Conservation (phyloP, 2,888 invertebrate species). For the Napeogenes inachia region DNA sequence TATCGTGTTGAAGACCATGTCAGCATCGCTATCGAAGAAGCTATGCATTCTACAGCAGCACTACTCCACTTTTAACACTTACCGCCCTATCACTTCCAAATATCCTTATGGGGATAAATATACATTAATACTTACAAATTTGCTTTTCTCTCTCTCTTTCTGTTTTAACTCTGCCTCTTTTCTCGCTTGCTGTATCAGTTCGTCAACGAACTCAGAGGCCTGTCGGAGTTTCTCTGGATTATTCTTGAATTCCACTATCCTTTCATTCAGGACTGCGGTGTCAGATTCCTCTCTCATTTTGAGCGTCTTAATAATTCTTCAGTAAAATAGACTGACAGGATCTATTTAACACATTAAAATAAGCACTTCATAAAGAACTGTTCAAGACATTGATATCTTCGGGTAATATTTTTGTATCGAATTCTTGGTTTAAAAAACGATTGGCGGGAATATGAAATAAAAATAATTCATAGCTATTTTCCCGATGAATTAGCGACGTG, state of each 20-base stretch:
- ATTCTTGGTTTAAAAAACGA: conserved; percentile 6
- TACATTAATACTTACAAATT: conserved; percentile 76
- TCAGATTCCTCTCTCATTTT: conserved; percentile 68
- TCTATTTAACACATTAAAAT: conserved; percentile 23
- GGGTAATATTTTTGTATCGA: conserved; percentile 14
- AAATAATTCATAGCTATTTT: conserved; percentile 33
- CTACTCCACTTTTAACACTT: conserved; percentile 64
- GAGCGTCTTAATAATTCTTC: conserved; percentile 16
- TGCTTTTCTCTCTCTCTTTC: conserved; percentile 77
- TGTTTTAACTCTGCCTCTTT: conserved; percentile 77
- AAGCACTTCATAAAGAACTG: conserved; percentile 36
- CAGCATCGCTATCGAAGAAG: conserved; percentile 57
- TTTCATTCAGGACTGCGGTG: conserved; percentile 59
- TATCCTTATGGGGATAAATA: conserved; percentile 65
- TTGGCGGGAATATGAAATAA: conserved; percentile 29
- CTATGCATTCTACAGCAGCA: conserved; percentile 61
- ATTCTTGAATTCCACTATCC: conserved; percentile 77
- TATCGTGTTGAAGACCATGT: conserved; percentile 19
- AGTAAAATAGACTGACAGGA: conserved; percentile 29
- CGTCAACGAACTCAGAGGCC: conserved; percentile 78
- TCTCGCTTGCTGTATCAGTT: conserved; percentile 78
- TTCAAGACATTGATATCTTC: conserved; percentile 21
- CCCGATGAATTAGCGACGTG: conserved; percentile 6
- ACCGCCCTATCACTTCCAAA: conserved; percentile 72
- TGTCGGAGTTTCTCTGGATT: conserved; percentile 78